phyloP scores from a whole-genome alignment of 2,797 vertebrate genomes.

The Clarias platycephalus region DNA sequence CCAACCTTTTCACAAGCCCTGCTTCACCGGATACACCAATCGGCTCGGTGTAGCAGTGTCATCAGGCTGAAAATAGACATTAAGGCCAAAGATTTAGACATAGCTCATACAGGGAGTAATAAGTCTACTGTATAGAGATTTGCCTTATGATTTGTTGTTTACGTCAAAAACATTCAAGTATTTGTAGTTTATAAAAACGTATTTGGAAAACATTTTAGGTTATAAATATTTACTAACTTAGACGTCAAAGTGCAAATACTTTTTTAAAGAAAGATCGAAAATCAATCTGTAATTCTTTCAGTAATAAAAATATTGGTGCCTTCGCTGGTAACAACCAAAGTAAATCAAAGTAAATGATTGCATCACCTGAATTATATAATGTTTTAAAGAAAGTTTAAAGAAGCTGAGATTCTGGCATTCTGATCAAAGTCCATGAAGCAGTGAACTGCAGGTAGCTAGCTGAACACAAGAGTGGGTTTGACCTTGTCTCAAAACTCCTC shows the following conservation, averaged over 20 bases:
- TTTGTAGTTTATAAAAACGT: background rate
- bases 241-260: background rate
- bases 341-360: too few relatives aligned
- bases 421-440: slow-evolving; percentile 33
- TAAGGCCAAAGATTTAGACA: slow-evolving; percentile 23
- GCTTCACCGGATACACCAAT: slow-evolving; percentile 43
- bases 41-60: slow-evolving; percentile 39
- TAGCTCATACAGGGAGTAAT: background rate
- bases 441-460: slow-evolving; percentile 18
- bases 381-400: slow-evolving; percentile 14
- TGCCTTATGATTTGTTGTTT: background rate
- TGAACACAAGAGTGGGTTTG: slow-evolving; percentile 35
- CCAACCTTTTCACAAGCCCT: slow-evolving; percentile 24
- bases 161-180: background rate
- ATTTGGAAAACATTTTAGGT: background rate
- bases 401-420: background rate
- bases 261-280: background rate
- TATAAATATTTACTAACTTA: background rate
- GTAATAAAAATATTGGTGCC: background rate
- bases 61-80: slow-evolving; percentile 46
- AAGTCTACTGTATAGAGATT: background rate
- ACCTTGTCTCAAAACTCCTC: slow-evolving; percentile 40
- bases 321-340: background rate
- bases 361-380: background rate
- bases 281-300: background rate